These are phyloP conservation scores for Bombus affinis DNA, from an alignment of 1,140 invertebrate species.

Conservation along the genomic window DNA sequence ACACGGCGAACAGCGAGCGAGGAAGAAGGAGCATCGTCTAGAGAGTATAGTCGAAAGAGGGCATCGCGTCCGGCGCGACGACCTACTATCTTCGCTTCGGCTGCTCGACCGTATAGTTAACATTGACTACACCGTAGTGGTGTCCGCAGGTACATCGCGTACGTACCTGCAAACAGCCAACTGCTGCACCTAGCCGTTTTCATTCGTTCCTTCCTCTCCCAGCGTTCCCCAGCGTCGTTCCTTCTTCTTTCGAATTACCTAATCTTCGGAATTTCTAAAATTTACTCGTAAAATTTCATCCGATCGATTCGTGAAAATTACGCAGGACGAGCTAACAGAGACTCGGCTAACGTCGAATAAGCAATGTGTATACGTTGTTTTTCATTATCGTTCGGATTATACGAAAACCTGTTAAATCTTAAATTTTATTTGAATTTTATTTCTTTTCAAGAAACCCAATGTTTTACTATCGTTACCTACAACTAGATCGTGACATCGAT, in stretches of 20 bases:
- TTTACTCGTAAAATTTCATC: too few relatives aligned
- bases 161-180: background rate
- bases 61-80: slow-evolving; percentile 81
- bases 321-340: too few relatives aligned
- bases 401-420: too few relatives aligned
- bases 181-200: slow-evolving; percentile 10
- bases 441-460: accelerated
- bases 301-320: too few relatives aligned
- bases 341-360: too few relatives aligned
- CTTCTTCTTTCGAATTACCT: too few relatives aligned
- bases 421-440: too few relatives aligned
- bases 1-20: slow-evolving; percentile 27
- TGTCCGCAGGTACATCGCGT: background rate
- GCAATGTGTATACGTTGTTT: too few relatives aligned
- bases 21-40: slow-evolving; percentile 63
- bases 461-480: too few relatives aligned
- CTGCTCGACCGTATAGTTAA: slow-evolving; percentile 64
- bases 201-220: slow-evolving; percentile 4
- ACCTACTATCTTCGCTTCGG: slow-evolving; percentile 81
- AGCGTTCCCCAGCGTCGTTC: background rate
- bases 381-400: too few relatives aligned
- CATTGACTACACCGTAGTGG: background rate
- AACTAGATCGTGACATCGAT: too few relatives aligned
- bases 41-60: slow-evolving; percentile 74
- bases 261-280: too few relatives aligned